A percentile compares a stretch with the other conserved stretches of the same genome.
Evolutionary conservation across 1,140 invertebrate genomes (phyloP).

Genomic region (Probaryconus sp.): DNA sequence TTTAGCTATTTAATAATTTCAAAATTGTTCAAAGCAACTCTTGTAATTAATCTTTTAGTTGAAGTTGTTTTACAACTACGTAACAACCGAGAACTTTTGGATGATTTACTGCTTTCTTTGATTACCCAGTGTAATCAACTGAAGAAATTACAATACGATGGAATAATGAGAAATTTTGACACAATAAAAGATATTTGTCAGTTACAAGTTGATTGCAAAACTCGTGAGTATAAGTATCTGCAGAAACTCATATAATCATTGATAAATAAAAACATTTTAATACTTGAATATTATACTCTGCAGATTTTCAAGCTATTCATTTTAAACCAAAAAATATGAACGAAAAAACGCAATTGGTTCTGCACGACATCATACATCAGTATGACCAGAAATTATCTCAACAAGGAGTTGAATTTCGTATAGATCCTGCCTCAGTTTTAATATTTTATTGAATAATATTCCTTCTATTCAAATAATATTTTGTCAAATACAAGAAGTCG

Average conservation of each 20-base stretch:
- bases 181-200: slow-evolving; percentile 74
- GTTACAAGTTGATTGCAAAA: slow-evolving; percentile 71
- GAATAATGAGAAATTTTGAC: slow-evolving; percentile 73
- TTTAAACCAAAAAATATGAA: slow-evolving; percentile 72
- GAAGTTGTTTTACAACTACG: slow-evolving; percentile 75
- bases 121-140: slow-evolving; percentile 71
- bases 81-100: slow-evolving; percentile 75
- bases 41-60: slow-evolving; percentile 54
- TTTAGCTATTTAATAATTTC: too few species aligned
- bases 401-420: slow-evolving; percentile 73
- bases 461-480: background rate
- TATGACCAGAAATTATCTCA: slow-evolving; percentile 70
- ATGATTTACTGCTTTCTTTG: slow-evolving; percentile 74
- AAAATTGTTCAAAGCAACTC: background rate
- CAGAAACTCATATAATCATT: background rate
- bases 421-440: slow-evolving; percentile 66
- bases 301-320: slow-evolving; percentile 72
- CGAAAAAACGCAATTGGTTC: slow-evolving; percentile 62
- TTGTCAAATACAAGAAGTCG: too few species aligned
- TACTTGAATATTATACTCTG: too few species aligned
- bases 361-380: slow-evolving; percentile 69
- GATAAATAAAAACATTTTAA: too few species aligned
- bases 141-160: slow-evolving; percentile 74
- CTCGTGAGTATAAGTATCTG: slow-evolving; percentile 64
- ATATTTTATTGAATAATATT: slow-evolving; percentile 46